These are phyloP conservation scores for Andrena haemorrhoa DNA, from an alignment of 2,888 invertebrate species.

Conservation along the genomic window DNA sequence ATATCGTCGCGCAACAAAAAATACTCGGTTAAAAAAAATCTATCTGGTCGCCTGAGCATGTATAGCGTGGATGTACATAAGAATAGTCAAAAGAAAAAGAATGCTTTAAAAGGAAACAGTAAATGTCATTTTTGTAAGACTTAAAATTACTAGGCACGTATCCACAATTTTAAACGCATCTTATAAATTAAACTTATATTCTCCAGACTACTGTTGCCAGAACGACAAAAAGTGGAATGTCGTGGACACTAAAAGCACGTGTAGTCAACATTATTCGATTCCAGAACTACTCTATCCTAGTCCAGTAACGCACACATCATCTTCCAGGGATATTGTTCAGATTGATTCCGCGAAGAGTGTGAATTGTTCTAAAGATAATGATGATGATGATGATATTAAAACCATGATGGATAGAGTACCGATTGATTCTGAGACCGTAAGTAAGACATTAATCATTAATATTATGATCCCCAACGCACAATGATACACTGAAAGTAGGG, in stretches of 20 bases:
- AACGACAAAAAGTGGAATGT: slow-evolving; percentile 30
- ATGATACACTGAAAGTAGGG: slow-evolving; percentile 31
- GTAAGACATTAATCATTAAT: background rate
- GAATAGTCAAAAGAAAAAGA: slow-evolving; percentile 70
- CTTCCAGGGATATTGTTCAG: slow-evolving; percentile 61
- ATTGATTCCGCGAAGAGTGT: slow-evolving; percentile 50
- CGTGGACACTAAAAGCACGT: slow-evolving; percentile 16
- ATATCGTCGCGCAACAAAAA: slow-evolving; percentile 67
- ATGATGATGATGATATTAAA: slow-evolving; percentile 80
- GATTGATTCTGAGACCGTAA: slow-evolving; percentile 76
- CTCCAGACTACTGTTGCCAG: slow-evolving; percentile 44
- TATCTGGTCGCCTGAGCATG: slow-evolving; percentile 78
- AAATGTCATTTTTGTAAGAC: slow-evolving; percentile 18
- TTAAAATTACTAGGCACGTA: background rate
- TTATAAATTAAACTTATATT: slow-evolving; percentile 17
- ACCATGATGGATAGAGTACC: slow-evolving; percentile 82
- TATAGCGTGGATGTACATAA: slow-evolving; percentile 75
- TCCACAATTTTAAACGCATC: background rate
- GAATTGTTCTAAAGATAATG: slow-evolving; percentile 56
- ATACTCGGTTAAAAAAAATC: slow-evolving; percentile 66
- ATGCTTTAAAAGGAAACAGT: slow-evolving; percentile 65
- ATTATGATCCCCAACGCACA: slow-evolving; percentile 27
- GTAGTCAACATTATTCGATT: slow-evolving; percentile 58
- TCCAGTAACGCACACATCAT: slow-evolving; percentile 59
- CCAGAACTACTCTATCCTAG: slow-evolving; percentile 67